These are phyloP conservation scores for Craseonycteris thonglongyai DNA, from an alignment of 2,113 vertebrate genomes.

Conservation along the genomic window DNA sequence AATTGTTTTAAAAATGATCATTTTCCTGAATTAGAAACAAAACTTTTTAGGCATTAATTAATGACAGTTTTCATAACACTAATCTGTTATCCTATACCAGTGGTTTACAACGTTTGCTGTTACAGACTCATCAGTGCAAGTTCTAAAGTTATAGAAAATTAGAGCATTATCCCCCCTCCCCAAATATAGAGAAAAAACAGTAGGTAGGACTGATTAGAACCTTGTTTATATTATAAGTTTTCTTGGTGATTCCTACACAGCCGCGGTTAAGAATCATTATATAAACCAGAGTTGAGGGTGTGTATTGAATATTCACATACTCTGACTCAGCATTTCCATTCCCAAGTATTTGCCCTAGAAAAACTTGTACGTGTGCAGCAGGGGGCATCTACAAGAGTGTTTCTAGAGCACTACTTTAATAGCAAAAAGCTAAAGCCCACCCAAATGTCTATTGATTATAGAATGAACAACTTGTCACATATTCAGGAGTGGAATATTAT, in stretches of 20 bases:
- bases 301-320: background rate
- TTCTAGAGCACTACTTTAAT: background rate
- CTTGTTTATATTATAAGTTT: background rate
- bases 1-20: background rate
- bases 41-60: background rate
- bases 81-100: background rate
- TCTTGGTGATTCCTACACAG: background rate
- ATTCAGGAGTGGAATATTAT: background rate
- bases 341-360: background rate
- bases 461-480: background rate
- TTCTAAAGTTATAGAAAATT: background rate
- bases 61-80: background rate
- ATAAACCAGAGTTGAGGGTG: background rate
- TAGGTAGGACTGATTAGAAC: background rate
- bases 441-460: background rate
- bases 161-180: background rate
- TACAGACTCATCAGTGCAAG: background rate
- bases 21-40: slow-evolving; percentile 18
- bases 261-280: background rate
- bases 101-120: background rate
- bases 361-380: background rate
- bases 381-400: background rate
- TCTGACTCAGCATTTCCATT: background rate
- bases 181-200: background rate
- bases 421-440: background rate